phyloP scores from a whole-genome alignment of 2,113 vertebrate species.

The Saguinus midas region DNA sequence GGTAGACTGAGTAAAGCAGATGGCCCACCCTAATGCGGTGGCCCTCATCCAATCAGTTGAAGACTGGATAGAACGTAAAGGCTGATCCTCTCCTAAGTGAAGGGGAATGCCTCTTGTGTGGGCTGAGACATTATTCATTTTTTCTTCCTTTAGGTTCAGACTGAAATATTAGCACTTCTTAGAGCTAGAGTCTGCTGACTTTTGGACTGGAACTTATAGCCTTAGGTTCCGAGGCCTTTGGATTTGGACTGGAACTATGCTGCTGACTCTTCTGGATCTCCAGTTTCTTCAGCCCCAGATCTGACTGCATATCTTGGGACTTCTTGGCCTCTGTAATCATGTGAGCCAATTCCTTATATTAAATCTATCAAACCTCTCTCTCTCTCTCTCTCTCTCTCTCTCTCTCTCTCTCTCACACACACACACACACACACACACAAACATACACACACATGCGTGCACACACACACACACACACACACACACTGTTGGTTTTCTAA shows the following conservation, averaged over 20 bases:
- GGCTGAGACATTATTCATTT: neutral
- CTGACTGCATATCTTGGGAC: neutral
- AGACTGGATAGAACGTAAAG: neutral
- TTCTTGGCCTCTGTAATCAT: neutral
- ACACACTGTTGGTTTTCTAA: neutral
- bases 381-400: too few relatives aligned
- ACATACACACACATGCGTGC: too few relatives aligned
- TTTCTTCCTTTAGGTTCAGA: neutral
- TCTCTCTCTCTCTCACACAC: too few relatives aligned
- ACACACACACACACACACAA: too few relatives aligned
- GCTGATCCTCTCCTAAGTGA: too few relatives aligned
- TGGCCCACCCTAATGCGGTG: neutral
- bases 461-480: neutral
- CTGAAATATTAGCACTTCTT: neutral
- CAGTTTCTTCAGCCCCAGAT: neutral
- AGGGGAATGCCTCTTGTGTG: too few relatives aligned
- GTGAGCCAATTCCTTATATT: too few relatives aligned
- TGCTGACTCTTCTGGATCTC: neutral
- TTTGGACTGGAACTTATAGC: neutral
- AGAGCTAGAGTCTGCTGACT: neutral
- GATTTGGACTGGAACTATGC: neutral
- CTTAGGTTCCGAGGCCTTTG: too few relatives aligned
- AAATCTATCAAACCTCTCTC: too few relatives aligned
- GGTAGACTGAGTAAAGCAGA: neutral
- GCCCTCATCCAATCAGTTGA: neutral